phyloP scores from a whole-genome alignment of 2,113 vertebrate species.

The Nibea coibor region DNA sequence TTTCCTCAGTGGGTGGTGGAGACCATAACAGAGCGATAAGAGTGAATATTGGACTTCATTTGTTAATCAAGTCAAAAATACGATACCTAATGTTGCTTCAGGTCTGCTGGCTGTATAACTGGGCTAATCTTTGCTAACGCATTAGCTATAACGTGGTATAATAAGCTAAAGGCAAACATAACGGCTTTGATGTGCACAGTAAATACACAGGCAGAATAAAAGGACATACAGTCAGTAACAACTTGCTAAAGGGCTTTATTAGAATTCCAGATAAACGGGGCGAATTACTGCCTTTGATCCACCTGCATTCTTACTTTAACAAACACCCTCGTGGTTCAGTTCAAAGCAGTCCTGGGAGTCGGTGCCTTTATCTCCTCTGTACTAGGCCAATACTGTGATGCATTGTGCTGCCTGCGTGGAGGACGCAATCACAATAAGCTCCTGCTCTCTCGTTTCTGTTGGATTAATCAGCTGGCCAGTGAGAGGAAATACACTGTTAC shows the following conservation, averaged over 20 bases:
- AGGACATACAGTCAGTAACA: not conserved
- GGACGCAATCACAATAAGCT: conserved; percentile 1
- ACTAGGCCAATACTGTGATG: not conserved
- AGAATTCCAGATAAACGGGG: not conserved
- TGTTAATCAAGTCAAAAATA: not conserved
- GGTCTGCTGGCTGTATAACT: not conserved
- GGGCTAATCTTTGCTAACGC: not conserved
- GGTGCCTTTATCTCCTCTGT: conserved; percentile 8
- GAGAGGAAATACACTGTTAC: not conserved
- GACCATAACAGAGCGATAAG: not conserved
- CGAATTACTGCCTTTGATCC: not conserved
- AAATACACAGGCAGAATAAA: not conserved
- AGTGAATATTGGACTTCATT: not conserved
- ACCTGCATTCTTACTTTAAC: not conserved
- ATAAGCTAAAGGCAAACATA: not conserved
- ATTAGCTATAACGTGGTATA: not conserved
- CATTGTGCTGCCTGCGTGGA: conserved; percentile 5
- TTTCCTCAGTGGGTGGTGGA: not conserved
- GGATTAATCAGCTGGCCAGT: not conserved
- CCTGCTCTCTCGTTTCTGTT: not conserved
- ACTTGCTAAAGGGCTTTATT: not conserved
- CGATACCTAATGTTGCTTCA: not conserved
- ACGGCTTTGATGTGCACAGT: not conserved
- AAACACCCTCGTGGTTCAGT: not conserved
- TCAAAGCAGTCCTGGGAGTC: conserved; percentile 1